Evolutionary conservation across 2,113 vertebrate genomes (phyloP).

Genomic region (Scophthalmus maximus): DNA sequence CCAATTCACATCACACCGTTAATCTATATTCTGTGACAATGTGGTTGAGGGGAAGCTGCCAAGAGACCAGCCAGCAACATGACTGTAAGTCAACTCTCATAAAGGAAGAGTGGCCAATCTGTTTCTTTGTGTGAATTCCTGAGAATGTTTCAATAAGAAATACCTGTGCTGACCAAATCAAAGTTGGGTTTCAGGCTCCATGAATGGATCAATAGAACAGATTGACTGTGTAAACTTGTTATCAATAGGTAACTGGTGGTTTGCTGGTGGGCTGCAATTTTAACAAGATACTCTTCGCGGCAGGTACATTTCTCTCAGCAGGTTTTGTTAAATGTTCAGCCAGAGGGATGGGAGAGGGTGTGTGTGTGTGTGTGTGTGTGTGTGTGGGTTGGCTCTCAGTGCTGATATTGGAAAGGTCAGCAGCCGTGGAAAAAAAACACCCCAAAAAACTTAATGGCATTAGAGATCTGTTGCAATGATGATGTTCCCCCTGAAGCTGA

Average conservation of each 20-base stretch:
- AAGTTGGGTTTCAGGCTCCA: constrained; percentile 21
- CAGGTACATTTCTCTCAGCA: neutral
- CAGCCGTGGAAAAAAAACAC: constrained; percentile 10
- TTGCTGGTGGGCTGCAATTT: constrained; percentile 11
- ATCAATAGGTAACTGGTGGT: constrained; percentile 12
- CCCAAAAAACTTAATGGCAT: neutral
- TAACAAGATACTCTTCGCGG: neutral
- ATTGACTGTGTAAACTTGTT: constrained; percentile 32
- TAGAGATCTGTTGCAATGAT: constrained; percentile 1
- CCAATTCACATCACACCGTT: constrained; percentile 38
- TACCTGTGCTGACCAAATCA: neutral
- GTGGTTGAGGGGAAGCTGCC: constrained; percentile 18
- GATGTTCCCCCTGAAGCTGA: neutral
- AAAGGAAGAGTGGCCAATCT: constrained; percentile 12
- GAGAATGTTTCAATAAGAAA: neutral
- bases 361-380: constrained; percentile 42
- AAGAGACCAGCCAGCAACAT: constrained; percentile 3
- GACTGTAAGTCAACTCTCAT: constrained; percentile 23
- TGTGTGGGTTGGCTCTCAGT: constrained; percentile 37
- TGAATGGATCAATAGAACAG: constrained; percentile 41
- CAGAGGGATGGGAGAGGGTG: constrained; percentile 26
- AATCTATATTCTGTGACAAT: constrained; percentile 36
- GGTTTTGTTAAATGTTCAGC: constrained; percentile 29
- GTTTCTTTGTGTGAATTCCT: neutral
- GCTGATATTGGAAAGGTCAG: constrained; percentile 23